A percentile compares a stretch with the other conserved stretches of the same genome.
Conservation (phyloP, 2,113 vertebrate species). For the Istiophorus platypterus region DNA sequence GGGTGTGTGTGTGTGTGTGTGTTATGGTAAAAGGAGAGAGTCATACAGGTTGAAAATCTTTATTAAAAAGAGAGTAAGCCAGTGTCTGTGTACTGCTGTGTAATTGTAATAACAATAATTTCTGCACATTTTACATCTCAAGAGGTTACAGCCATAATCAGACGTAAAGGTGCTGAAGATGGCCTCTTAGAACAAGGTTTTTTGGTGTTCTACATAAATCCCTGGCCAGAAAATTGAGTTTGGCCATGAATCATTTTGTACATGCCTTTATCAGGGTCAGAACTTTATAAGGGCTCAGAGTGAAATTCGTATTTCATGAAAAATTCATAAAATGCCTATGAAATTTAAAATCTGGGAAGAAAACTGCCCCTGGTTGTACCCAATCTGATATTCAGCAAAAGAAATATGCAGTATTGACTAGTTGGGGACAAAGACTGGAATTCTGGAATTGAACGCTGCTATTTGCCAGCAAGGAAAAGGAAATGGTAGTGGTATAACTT, state of each 20-base stretch:
- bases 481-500: conserved; percentile 22
- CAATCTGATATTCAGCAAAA: conserved; percentile 1
- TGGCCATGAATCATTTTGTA: conserved; percentile 15
- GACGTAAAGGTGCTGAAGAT: conserved; percentile 4
- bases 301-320: not conserved
- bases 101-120: conserved; percentile 22
- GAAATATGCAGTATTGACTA: not conserved
- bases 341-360: not conserved
- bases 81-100: not conserved
- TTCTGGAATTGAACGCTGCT: not conserved
- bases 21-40: not conserved
- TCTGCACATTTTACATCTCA: not conserved
- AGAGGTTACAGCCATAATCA: conserved; percentile 21
- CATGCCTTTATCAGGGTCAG: conserved; percentile 2
- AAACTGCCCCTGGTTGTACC: not conserved
- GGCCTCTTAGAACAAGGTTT: conserved; percentile 29
- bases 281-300: not conserved
- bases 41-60: not conserved
- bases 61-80: not conserved
- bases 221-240: not conserved
- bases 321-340: conserved; percentile 9
- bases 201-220: conserved; percentile 2
- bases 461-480: conserved; percentile 24
- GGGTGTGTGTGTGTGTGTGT: not conserved
- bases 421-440: conserved; percentile 1